Base-by-base conservation (phyloP, 2,113 vertebrate genomes). In the Myanophis thanlyinensis region DNA sequence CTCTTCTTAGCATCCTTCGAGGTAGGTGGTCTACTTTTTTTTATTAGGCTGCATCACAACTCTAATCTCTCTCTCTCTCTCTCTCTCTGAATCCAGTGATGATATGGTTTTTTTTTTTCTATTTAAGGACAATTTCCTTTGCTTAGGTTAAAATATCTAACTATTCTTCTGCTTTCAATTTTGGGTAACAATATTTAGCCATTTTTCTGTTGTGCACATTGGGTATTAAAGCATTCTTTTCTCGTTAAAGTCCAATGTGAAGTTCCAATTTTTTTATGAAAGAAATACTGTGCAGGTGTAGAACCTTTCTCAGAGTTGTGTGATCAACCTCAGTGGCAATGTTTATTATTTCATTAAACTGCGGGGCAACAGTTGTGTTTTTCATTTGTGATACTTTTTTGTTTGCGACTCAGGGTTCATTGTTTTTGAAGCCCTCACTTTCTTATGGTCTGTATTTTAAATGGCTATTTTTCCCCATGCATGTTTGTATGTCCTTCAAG, bases 31-130 rank as follows among this genome's bases (percentile, higher is more conserved):
- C 0, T 47, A 51, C 30, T 92, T 62, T 7, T 10, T 80, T 92
- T 93, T 89, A 3, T 56, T 67, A 90, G 53, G 91, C 91, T 93
- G 1, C 30, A 93, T 93, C 87, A 93, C 46, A 95, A 88, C 47
- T 92, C 91, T 2, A 15, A 91, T 90, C 93, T 94, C 30, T 93
- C 6, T 0, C 67, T 53, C n/a, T 90, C 93, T 94, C 30, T 90
- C 93, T 94, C 30, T 93, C 6, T 0, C 67, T 53, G 1, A 88
- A 1, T 59, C 84, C 44, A 47, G 85, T 47, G 62, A 47, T 52
- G 40, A 40, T 35, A 40, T 80, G 6, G n/a, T 80, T 1, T 80
- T 80, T 73, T 67, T 67, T 40, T 80, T 0, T 92, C 56, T 67
- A 91, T 22, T 86, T 53, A 89, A 94, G 91, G 62, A 40, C 11